Percentiles rank a stretch among this genome's conserved stretches.
Evolutionary conservation across 2,888 invertebrate genomes (phyloP).

Genomic region (Cephus spinipes): DNA sequence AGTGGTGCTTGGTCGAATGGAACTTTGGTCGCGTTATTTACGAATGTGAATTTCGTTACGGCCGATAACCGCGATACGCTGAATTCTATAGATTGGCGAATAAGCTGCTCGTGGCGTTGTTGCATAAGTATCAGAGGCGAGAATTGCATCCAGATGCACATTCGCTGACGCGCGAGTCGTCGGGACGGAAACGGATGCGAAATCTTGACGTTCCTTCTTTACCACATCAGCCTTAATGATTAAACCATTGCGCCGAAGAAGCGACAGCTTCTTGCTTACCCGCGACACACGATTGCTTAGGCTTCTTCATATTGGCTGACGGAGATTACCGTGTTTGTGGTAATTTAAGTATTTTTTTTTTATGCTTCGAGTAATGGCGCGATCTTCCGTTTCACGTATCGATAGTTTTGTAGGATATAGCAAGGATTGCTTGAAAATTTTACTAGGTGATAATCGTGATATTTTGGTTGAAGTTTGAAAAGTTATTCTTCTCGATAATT

Average conservation of each 20-base stretch:
- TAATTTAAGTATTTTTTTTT: background rate
- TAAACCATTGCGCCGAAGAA: background rate
- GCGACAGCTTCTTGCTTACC: background rate
- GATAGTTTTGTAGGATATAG: too few relatives aligned
- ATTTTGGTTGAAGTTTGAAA: background rate
- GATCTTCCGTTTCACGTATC: rapidly evolving
- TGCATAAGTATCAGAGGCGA: background rate
- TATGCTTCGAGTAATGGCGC: background rate
- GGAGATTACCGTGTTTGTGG: background rate
- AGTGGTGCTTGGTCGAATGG: background rate
- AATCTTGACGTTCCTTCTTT: background rate
- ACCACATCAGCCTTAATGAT: background rate
- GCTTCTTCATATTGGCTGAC: background rate
- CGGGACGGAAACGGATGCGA: background rate
- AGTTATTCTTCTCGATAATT: too few relatives aligned
- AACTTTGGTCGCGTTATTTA: background rate
- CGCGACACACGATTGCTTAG: background rate
- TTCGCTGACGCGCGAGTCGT: background rate
- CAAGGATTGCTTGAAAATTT: too few relatives aligned
- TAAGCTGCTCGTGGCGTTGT: background rate
- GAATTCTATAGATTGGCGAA: background rate
- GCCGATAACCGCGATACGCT: background rate
- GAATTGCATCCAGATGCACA: background rate
- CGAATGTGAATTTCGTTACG: background rate
- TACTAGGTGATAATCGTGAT: too few relatives aligned